Evolutionary conservation across 2,113 vertebrate species (phyloP).

Genomic region (Sturnus vulgaris): DNA sequence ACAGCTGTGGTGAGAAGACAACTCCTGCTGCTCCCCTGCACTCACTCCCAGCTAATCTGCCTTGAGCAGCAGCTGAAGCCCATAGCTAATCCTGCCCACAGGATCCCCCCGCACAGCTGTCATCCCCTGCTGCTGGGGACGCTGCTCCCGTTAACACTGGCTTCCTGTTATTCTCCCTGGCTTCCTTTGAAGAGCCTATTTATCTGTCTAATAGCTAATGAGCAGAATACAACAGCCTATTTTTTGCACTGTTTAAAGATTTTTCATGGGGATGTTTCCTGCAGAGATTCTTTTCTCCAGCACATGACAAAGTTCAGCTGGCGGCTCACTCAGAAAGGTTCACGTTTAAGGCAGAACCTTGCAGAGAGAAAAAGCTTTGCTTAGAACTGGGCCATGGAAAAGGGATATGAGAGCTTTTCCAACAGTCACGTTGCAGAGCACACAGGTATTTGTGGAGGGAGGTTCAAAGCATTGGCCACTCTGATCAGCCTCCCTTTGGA

Average conservation of each 20-base stretch:
- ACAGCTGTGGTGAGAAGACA: slow-evolving; percentile 1
- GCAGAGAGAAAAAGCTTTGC: background rate
- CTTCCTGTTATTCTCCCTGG: slow-evolving; percentile 68
- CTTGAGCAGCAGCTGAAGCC: background rate
- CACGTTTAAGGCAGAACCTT: background rate
- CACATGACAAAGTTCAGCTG: slow-evolving; percentile 14
- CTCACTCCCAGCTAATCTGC: background rate
- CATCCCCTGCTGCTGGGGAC: background rate
- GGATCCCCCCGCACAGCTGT: slow-evolving; percentile 15
- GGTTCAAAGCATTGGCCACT: background rate
- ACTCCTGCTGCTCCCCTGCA: background rate
- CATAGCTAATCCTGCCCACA: background rate
- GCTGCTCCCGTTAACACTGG: background rate
- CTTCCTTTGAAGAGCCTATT: slow-evolving; percentile 60
- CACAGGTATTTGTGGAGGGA: background rate
- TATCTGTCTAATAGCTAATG: slow-evolving; percentile 38
- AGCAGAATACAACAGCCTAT: slow-evolving; percentile 36
- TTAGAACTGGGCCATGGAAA: background rate
- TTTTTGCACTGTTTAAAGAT: slow-evolving; percentile 35
- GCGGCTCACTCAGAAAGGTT: background rate
- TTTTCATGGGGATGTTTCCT: slow-evolving; percentile 50
- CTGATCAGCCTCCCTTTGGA: background rate
- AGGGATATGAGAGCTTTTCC: background rate
- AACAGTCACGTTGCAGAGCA: background rate
- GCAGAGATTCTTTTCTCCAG: slow-evolving; percentile 17